Percentiles rank a stretch among this genome's conserved stretches.
phyloP scores from a whole-genome alignment of 2,797 vertebrate species.

The Euphonia xanthogaster region DNA sequence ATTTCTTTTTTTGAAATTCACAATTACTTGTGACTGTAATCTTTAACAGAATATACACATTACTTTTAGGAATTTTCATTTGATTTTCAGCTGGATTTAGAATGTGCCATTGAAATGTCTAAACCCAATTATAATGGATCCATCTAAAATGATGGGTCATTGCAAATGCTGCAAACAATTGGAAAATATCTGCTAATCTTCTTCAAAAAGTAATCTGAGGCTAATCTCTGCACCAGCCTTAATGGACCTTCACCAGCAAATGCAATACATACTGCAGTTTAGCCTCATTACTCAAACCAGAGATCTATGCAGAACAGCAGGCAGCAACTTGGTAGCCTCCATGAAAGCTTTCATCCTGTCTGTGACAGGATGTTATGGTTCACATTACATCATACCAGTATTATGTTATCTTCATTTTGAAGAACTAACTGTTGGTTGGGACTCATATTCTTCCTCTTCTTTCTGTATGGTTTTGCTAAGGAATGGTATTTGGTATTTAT shows the following conservation, averaged over 20 bases:
- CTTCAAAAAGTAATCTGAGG: not conserved
- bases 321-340: not conserved
- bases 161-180: not conserved
- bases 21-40: not conserved
- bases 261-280: not conserved
- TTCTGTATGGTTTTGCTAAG: not conserved
- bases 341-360: not conserved
- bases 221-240: not conserved
- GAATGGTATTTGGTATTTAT: not conserved
- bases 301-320: not conserved
- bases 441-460: not conserved
- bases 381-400: not conserved
- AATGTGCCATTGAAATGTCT: not conserved
- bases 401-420: not conserved
- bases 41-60: not conserved
- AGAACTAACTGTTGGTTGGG: not conserved
- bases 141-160: not conserved
- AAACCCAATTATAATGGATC: not conserved
- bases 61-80: not conserved
- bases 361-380: not conserved
- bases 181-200: not conserved
- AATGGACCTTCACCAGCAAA: not conserved
- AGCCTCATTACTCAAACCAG: not conserved
- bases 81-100: not conserved
- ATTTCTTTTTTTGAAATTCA: not conserved